Conservation (phyloP, 2,113 vertebrate species). For the Hypanus sabinus region DNA sequence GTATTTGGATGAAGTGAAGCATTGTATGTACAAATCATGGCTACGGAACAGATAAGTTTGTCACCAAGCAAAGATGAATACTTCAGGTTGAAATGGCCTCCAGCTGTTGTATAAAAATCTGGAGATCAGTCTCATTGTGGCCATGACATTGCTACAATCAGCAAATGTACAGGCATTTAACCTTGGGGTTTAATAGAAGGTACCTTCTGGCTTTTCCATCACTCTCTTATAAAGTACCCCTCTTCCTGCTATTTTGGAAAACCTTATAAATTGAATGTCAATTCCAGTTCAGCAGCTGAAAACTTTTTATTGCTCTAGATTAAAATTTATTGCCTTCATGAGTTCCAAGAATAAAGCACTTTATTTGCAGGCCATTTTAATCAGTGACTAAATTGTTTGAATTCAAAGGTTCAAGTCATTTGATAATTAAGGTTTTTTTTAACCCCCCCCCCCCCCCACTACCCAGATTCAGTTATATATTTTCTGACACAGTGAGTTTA, state of each 20-base stretch:
- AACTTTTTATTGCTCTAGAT: not conserved
- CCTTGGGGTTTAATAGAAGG: not conserved
- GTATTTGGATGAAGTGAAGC: not conserved
- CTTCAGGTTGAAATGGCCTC: not conserved
- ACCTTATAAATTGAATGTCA: not conserved
- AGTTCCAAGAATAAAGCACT: not conserved
- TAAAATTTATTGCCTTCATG: not conserved
- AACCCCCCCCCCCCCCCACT: not conserved
- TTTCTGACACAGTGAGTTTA: not conserved
- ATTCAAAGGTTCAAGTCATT: not conserved
- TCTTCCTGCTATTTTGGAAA: not conserved
- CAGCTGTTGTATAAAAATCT: not conserved
- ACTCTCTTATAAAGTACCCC: not conserved
- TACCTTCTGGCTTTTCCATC: not conserved
- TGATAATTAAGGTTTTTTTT: not conserved
- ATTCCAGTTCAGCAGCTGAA: not conserved
- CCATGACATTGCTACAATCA: not conserved
- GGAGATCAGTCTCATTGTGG: not conserved
- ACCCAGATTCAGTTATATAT: not conserved
- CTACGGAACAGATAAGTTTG: not conserved
- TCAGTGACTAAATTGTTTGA: not conserved
- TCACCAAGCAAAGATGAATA: not conserved
- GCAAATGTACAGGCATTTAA: not conserved
- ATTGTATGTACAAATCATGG: not conserved
- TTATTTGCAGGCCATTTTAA: not conserved